Evolutionary conservation across 2,888 invertebrate genomes (phyloP), one percentile per base, ranked within the genome.

Genomic region (Harpalus rubripes): DNA sequence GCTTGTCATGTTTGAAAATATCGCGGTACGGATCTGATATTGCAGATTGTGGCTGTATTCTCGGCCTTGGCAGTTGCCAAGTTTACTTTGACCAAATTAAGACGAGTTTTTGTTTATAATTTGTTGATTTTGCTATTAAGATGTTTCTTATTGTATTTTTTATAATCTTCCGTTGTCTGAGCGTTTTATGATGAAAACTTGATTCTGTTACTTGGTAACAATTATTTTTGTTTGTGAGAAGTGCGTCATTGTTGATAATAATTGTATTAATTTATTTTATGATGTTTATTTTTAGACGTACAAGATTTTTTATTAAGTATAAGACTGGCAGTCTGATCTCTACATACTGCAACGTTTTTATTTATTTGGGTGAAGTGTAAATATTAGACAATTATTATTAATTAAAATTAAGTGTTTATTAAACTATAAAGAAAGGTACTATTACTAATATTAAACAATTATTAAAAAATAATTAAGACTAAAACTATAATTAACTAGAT

Each of bases 81-180:
- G 41, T 81, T 59, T 63, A 44, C 63, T 12, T 81, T 63, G 63
- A 39, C 18, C 58, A 63, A 81, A 78, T 65, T 39, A 63, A 41
- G 61, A 12, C 39, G 26, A 15, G 1, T 63, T 61, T 63, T 81
- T 61, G n/a, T 44, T 61, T 12, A 39, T 59, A 61, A 26, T 39
- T 32, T 68, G 39, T 68, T 68, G 68, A 39, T 68, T 68, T 68
- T 68, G 39, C 15, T 39, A 68, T 68, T 26, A 65, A 65, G 65
- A 39, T 65, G 65, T 65, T 65, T 65, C 65, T 65, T 65, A 32
- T 65, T 32, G 12, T 15, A 39, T 12, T 32, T 68, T 68, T 68
- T 68, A n/a, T 68, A 68, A 68, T 68, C 68, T 68, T 68, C 39
- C 68, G 68, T 4, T 39, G 68, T 68, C 68, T 68, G 68, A 68